Conservation (phyloP, 2,113 vertebrate species). For the Python bivittatus region DNA sequence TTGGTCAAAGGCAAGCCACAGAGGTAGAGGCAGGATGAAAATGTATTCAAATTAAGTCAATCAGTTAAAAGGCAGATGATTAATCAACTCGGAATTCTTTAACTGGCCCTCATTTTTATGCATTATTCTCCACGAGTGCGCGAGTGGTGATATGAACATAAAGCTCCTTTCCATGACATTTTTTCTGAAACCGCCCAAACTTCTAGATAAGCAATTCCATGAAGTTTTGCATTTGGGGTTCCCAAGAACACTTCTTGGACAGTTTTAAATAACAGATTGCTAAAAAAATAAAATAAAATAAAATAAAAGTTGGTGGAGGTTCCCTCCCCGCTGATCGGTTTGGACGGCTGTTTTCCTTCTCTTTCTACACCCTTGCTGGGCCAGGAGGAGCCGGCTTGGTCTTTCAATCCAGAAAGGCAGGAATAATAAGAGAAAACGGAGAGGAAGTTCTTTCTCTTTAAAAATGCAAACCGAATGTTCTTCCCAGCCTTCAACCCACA, state of each 20-base stretch:
- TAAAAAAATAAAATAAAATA: too few species aligned
- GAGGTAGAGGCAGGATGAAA: not conserved
- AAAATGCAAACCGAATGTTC: not conserved
- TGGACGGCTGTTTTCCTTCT: not conserved
- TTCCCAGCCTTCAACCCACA: not conserved
- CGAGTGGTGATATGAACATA: not conserved
- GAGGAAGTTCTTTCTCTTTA: not conserved
- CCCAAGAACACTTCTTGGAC: not conserved
- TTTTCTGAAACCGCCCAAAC: not conserved
- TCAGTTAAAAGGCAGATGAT: conserved; percentile 13
- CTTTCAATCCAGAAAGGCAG: not conserved
- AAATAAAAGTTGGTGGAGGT: not conserved
- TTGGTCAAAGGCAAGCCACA: not conserved
- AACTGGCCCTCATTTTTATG: not conserved
- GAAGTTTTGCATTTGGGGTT: not conserved
- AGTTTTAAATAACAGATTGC: not conserved
- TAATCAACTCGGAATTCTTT: not conserved
- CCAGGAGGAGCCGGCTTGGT: not conserved
- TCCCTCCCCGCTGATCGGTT: not conserved
- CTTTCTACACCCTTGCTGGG: not conserved
- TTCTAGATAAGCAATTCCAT: not conserved
- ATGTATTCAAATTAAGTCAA: conserved; percentile 27
- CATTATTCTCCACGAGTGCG: not conserved
- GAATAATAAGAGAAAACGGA: not conserved
- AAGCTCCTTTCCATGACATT: too few species aligned